phyloP scores from a whole-genome alignment of 2,888 invertebrate species.

The Erebia ligea region DNA sequence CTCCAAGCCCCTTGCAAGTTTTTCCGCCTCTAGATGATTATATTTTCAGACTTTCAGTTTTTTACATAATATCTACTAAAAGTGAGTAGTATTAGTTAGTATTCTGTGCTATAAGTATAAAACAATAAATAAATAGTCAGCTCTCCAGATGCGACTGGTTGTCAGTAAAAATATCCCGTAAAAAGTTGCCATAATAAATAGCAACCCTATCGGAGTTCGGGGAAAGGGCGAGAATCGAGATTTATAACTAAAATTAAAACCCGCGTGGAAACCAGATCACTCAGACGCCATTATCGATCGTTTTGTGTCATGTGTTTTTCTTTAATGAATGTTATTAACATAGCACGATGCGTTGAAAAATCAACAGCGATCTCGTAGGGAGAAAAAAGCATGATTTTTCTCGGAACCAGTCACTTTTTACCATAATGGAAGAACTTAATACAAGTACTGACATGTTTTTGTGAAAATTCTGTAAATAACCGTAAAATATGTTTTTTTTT shows the following conservation, averaged over 20 bases:
- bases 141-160: not conserved
- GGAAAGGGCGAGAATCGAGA: slow-evolving; percentile 81
- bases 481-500: not conserved
- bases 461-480: not conserved
- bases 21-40: too few relatives aligned
- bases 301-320: slow-evolving; percentile 41
- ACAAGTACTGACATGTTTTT: not conserved
- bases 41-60: too few relatives aligned
- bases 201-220: slow-evolving; percentile 61
- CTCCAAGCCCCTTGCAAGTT: too few relatives aligned
- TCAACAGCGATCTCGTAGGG: slow-evolving; percentile 28
- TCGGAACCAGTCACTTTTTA: slow-evolving; percentile 16
- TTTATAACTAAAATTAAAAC: slow-evolving; percentile 79
- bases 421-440: slow-evolving; percentile 4
- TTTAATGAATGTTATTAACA: slow-evolving; percentile 42
- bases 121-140: too few relatives aligned
- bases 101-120: too few relatives aligned
- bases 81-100: too few relatives aligned
- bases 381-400: slow-evolving; percentile 10
- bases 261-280: slow-evolving; percentile 48
- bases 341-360: slow-evolving; percentile 33
- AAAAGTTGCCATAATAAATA: not conserved
- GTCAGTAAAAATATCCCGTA: not conserved
- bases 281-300: slow-evolving; percentile 43
- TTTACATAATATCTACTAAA: too few relatives aligned